These are phyloP conservation scores for Dioctria rufipes DNA, from an alignment of 2,888 invertebrate species.

Conservation along the genomic window DNA sequence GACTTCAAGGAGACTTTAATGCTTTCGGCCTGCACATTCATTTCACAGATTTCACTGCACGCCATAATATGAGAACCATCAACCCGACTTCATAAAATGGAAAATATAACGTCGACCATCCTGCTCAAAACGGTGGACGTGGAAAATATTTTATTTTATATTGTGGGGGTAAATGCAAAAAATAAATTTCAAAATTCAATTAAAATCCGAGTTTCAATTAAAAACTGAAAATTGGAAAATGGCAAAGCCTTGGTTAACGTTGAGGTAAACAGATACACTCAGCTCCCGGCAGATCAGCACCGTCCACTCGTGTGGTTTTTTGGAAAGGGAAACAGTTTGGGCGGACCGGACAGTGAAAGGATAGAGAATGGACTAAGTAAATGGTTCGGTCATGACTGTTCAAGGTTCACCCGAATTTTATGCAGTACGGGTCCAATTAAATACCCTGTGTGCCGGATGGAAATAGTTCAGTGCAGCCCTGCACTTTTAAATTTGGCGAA, in stretches of 20 bases:
- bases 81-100: background rate
- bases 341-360: background rate
- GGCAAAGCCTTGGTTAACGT: constrained; percentile 27
- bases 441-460: background rate
- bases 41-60: background rate
- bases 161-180: constrained; percentile 14
- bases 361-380: constrained; percentile 7
- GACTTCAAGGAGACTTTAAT: too few species aligned
- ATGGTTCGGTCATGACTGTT: constrained; percentile 1
- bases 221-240: constrained; percentile 49
- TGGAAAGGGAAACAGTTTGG: too few species aligned
- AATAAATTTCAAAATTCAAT: constrained; percentile 49
- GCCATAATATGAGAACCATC: background rate
- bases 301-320: background rate
- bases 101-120: background rate
- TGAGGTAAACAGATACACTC: constrained; percentile 35
- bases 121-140: background rate
- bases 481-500: background rate
- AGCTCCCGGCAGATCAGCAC: background rate
- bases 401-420: constrained; percentile 22
- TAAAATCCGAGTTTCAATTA: constrained; percentile 49
- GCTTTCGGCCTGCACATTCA: too few species aligned
- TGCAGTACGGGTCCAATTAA: constrained; percentile 13
- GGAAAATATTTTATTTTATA: constrained; percentile 8
- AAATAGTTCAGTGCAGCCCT: background rate